Base-by-base conservation (phyloP, 1,140 invertebrate species). In the Tetranychus cinnabarinus region DNA sequence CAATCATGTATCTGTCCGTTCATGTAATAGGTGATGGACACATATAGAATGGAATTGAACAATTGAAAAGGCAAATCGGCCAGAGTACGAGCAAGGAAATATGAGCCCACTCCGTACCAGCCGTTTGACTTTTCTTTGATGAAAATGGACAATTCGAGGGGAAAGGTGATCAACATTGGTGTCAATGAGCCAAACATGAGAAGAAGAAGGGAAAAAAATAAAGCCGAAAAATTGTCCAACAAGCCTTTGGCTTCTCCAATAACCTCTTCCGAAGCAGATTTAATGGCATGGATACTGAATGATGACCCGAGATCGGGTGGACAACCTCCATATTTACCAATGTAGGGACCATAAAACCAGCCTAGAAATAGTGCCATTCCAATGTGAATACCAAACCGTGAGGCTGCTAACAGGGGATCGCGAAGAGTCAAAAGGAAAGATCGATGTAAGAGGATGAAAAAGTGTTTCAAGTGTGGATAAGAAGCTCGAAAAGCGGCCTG, bases 121-220 rank as follows among this genome's bases (percentile, higher is more conserved):
- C 92, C 92, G 71, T 97, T 97, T 55, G 93, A 76, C 78, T 95
- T 89, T 74, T 97, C 91, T 70, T 88, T 77, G 47, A 89, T 81
- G 75, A 95, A 91, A n/a, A 59, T 50, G 13, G 31, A 46, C 61
- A 64, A 31, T 61, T 62, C 59, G 61, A 67, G 81, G 85, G 87
- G 77, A 93, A 90, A 96, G 66, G 90, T 93, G 64, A 96, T 79
- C 68, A 96, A 89, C 23, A 89, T 95, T 61, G 90, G 87, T 86
- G 93, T 95, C 81, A 95, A 87, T 7, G 90, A 86, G 37, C 88
- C 88, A 69, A 95, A 96, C 81, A 92, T 92, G 52, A 91, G 82
- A 73, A 96, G 95, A 71, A 96, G 80, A 61, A 92, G 82, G 62
- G 85, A 88, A 72, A 95, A 95, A 75, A 95, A 96, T 55, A 96